Evolutionary conservation across 1,140 invertebrate species (phyloP).

Genomic region (Rhagoletis zephyria): DNA sequence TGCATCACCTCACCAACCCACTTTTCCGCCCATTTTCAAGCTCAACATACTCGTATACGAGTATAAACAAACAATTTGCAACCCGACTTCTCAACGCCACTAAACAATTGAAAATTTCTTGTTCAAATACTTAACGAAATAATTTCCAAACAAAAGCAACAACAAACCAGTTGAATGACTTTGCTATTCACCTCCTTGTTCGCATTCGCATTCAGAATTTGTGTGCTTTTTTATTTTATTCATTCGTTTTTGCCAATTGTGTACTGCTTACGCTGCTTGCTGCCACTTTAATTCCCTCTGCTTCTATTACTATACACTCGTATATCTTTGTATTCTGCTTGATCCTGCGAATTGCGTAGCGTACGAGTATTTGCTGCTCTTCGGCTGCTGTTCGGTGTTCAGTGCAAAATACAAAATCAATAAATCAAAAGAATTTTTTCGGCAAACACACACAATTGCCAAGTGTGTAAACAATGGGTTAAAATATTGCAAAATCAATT

Average conservation of each 20-base stretch:
- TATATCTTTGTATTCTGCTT: not conserved
- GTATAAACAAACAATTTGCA: slow-evolving; percentile 8
- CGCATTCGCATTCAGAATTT: not conserved
- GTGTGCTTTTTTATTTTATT: not conserved
- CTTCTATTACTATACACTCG: not conserved
- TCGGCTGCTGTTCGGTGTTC: too few species aligned
- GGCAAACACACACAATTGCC: slow-evolving; percentile 54
- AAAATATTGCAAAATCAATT: slow-evolving; percentile 65
- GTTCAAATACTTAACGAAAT: slow-evolving; percentile 40
- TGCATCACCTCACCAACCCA: slow-evolving; percentile 14
- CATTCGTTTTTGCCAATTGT: slow-evolving; percentile 39
- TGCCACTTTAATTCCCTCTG: not conserved
- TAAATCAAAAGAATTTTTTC: slow-evolving; percentile 54
- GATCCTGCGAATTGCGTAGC: not conserved
- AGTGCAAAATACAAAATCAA: slow-evolving; percentile 51
- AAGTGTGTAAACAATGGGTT: slow-evolving; percentile 60
- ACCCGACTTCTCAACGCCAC: slow-evolving; percentile 7
- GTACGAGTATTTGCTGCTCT: not conserved
- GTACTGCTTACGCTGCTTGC: slow-evolving; percentile 3
- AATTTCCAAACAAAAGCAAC: slow-evolving; percentile 49
- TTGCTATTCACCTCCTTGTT: not conserved
- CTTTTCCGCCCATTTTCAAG: slow-evolving; percentile 33
- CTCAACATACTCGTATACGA: not conserved
- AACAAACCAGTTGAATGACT: slow-evolving; percentile 10
- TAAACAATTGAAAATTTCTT: slow-evolving; percentile 51